Evolutionary conservation across 2,888 invertebrate genomes (phyloP), one percentile per base, ranked within the genome.

Genomic region (Coenonympha arcania): DNA sequence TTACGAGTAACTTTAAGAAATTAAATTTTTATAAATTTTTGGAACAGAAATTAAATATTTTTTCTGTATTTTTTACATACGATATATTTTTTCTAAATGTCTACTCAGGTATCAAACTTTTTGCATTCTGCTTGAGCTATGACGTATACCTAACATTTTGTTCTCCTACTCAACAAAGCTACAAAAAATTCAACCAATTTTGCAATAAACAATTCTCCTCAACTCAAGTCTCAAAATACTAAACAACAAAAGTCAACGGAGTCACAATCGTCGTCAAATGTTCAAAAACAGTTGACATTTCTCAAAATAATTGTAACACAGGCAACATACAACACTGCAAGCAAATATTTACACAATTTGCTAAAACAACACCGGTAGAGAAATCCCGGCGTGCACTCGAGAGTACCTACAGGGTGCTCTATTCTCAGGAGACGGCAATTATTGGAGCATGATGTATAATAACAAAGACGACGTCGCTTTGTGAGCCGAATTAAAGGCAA

Each of bases 371-470:
- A 52, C 44, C 39, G 24, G 36, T 34, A 33, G 40, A 18, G 31
- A 52, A 59, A 58, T 54, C 54, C 49, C 52, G 52, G 52, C 50
- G 50, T 47, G 48, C 50, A 59, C 52, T 61, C 26, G 50, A 37
- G 30, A 20, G 19, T 42, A 64, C n/a, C n/a, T n/a, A n/a, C 64
- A 60, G 60, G 54, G 33, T 55, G 56, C 55, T 59, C 59, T 62
- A 68, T 71, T 69, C 65, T 69, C 63, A 63, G 60, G 63, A 65
- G 65, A 69, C 65, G 65, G 63, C 62, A 65, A 73, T 75, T 73
- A 74, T 73, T 74, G 72, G 70, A 69, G 69, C 73, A 67, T 73
- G 73, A 73, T 71, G 70, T 71, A 70, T 70, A 73, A 74, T 51
- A 55, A 52, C 61, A 59, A 55, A 60, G 58, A 58, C 55, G 60